Base-by-base conservation (phyloP, 2,113 vertebrate genomes). In the Myiopsitta monachus region DNA sequence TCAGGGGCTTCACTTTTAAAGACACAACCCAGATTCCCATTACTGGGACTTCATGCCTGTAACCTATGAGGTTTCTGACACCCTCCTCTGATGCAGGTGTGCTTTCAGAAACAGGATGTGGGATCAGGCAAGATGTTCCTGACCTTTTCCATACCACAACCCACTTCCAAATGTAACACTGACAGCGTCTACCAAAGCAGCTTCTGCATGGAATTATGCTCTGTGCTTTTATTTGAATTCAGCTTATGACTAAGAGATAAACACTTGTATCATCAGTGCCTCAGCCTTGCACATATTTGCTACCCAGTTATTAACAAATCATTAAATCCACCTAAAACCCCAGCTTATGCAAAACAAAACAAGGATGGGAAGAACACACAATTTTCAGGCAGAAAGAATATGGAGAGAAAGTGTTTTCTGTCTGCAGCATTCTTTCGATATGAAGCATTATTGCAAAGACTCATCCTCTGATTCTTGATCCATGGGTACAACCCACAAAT, bases 321-420 rank as follows among this genome's bases (percentile, higher is more conserved):
- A 88, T 83, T 91, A 88, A 93, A 92, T 57, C 62, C 88, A 96
- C 69, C 80, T 87, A 73, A 96, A 95, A 95, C 64, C 73, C 66
- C 61, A 84, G 24, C 27, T 94, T 78, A 81, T 78, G 68, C 51
- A 92, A 84, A 95, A 93, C 69, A 87, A 90, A 96, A 72, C 18
- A 78, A 44, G 9, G 36, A 62, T 55, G 38, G 80, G 51, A 74
- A 92, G 44, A 93, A 70, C 73, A 74, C 26, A 61, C 12, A 55
- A n/a, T 88, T 96, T 96, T 80, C 52, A 82, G 69, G 9, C 30
- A 47, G 76, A 95, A 84, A 72, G 21, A 6, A 5, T 36, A 66
- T 17, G 59, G 72, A 73, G 79, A 73, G 31, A 57, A 89, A 81
- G 47, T 5, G 22, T 7, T 85, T 91, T 81, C 55, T 1, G 5